Conservation (phyloP, 2,113 vertebrate species). For the Misgurnus mizolepis region DNA sequence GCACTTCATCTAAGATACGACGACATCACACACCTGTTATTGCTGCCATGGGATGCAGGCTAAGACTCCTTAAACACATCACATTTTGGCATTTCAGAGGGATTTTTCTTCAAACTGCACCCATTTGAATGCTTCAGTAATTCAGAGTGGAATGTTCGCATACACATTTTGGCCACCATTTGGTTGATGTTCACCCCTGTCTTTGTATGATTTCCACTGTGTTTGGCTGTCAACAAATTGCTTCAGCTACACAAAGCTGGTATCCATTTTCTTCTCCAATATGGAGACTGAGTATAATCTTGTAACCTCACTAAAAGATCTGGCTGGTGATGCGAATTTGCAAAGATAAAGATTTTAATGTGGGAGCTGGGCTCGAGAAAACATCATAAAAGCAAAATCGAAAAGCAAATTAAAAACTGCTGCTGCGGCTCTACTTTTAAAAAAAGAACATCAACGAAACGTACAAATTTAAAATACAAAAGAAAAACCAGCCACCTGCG, state of each 20-base stretch:
- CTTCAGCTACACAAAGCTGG: slow-evolving; percentile 54
- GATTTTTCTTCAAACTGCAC: background rate
- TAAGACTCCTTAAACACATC: slow-evolving; percentile 45
- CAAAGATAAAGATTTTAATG: slow-evolving; percentile 46
- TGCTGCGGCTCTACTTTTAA: slow-evolving; percentile 59
- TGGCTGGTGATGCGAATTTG: slow-evolving; percentile 63
- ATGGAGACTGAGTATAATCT: slow-evolving; percentile 72
- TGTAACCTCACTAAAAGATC: slow-evolving; percentile 49
- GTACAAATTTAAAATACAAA: slow-evolving; percentile 47
- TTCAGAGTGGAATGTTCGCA: background rate
- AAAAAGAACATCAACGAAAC: slow-evolving; percentile 44
- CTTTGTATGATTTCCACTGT: slow-evolving; percentile 42
- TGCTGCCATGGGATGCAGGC: slow-evolving; percentile 43
- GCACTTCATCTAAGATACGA: slow-evolving; percentile 63
- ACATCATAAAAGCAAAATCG: background rate
- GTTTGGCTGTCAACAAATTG: slow-evolving; percentile 60
- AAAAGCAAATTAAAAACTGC: slow-evolving; percentile 44
- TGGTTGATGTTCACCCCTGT: slow-evolving; percentile 56
- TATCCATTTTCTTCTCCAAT: slow-evolving; percentile 72
- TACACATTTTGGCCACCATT: slow-evolving; percentile 21
- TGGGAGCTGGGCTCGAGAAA: background rate
- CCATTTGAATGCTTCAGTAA: background rate
- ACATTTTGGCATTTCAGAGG: slow-evolving; percentile 15
- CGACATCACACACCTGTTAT: slow-evolving; percentile 24
- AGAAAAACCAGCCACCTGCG: background rate